Percentiles rank a stretch among this genome's conserved stretches.
Evolutionary conservation across 2,888 invertebrate species (phyloP).

Genomic region (Helicoverpa assulta): DNA sequence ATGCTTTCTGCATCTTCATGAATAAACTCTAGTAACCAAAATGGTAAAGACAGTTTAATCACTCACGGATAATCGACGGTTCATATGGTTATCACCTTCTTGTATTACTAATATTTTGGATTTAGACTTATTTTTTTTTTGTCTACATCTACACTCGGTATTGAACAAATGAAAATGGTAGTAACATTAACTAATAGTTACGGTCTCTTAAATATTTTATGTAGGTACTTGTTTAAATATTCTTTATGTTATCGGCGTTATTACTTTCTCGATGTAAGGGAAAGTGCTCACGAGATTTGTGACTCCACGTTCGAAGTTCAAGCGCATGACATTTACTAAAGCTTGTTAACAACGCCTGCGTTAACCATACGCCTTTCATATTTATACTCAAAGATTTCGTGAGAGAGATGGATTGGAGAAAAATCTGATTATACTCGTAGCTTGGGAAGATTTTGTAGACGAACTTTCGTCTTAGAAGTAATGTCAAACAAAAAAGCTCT

Average conservation of each 20-base stretch:
- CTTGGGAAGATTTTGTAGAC: neutral
- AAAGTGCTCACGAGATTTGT: conserved; percentile 68
- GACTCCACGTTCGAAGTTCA: conserved; percentile 66
- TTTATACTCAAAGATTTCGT: conserved; percentile 20
- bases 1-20: too few relatives aligned
- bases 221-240: neutral
- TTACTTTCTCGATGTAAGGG: conserved; percentile 68
- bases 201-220: neutral
- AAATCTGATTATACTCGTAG: neutral
- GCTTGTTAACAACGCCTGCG: conserved; percentile 30
- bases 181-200: too few relatives aligned
- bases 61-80: too few relatives aligned
- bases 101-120: too few relatives aligned
- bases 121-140: too few relatives aligned
- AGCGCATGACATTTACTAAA: conserved; percentile 50
- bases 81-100: too few relatives aligned
- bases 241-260: conserved; percentile 20
- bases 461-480: neutral
- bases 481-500: too few relatives aligned
- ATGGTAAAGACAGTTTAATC: too few relatives aligned
- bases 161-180: too few relatives aligned
- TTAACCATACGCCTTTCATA: conserved; percentile 14
- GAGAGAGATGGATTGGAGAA: neutral
- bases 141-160: too few relatives aligned
- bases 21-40: too few relatives aligned